Evolutionary conservation across 2,888 invertebrate species (phyloP).

Genomic region (Tridacna gigas): DNA sequence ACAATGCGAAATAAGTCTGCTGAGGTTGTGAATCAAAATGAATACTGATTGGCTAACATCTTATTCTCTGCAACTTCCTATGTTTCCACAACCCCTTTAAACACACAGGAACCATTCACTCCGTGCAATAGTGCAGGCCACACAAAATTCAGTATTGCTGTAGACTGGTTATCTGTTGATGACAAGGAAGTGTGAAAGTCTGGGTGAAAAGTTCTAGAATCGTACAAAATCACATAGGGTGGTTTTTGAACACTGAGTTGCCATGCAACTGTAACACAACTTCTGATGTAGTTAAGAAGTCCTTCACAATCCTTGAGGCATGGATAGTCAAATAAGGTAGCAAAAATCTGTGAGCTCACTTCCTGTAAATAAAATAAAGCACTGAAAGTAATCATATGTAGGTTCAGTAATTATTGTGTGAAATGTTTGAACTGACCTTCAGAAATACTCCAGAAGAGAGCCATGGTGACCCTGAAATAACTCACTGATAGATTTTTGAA

Average conservation of each 20-base stretch:
- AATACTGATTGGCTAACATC: too few relatives aligned
- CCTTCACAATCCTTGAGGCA: slow-evolving; percentile 92
- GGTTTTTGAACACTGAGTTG: slow-evolving; percentile 90
- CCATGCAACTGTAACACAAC: slow-evolving; percentile 95
- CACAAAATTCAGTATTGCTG: slow-evolving; percentile 91
- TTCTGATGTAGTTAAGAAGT: slow-evolving; percentile 92
- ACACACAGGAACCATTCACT: slow-evolving; percentile 90
- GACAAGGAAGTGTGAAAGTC: slow-evolving; percentile 93
- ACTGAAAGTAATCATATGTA: too few relatives aligned
- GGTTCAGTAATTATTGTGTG: too few relatives aligned
- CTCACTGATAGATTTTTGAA: too few relatives aligned
- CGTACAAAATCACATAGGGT: slow-evolving; percentile 86
- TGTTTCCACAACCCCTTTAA: slow-evolving; percentile 95
- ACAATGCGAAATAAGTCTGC: too few relatives aligned
- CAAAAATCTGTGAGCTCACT: slow-evolving; percentile 90
- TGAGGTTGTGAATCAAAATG: too few relatives aligned
- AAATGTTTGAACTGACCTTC: too few relatives aligned
- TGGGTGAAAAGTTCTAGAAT: slow-evolving; percentile 88
- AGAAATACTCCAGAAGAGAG: too few relatives aligned
- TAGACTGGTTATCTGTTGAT: slow-evolving; percentile 90
- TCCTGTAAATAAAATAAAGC: slow-evolving; percentile 84
- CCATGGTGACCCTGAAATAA: too few relatives aligned
- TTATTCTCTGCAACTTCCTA: not conserved
- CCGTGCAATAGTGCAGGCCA: slow-evolving; percentile 94
- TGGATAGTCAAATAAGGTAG: slow-evolving; percentile 96